phyloP scores from a whole-genome alignment of 2,113 vertebrate species.

The Sinosuthora webbiana region DNA sequence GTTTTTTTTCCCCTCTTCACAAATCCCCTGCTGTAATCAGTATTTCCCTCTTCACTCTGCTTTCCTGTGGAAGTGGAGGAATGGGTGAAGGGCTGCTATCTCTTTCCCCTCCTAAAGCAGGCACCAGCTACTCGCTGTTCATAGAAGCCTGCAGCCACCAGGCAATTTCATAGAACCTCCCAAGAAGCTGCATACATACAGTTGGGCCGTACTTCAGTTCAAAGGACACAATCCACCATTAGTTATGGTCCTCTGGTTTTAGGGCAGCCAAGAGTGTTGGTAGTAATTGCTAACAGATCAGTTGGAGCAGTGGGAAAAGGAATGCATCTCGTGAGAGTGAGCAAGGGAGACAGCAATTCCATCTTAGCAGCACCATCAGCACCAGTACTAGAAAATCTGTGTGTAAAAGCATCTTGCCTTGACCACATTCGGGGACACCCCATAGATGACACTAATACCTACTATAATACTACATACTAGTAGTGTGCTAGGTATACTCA shows the following conservation, averaged over 20 bases:
- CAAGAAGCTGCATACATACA: not conserved
- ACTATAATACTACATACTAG: too few relatives aligned
- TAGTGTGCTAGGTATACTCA: not conserved
- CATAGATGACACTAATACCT: not conserved
- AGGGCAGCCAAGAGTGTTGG: not conserved
- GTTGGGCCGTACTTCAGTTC: not conserved
- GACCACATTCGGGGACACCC: not conserved
- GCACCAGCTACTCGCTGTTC: not conserved
- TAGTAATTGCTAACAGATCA: not conserved
- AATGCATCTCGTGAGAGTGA: not conserved
- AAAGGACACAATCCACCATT: not conserved
- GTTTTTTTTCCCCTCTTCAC: not conserved
- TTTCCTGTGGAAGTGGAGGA: not conserved
- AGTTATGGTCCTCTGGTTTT: not conserved
- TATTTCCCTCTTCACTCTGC: not conserved
- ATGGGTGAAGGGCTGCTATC: not conserved
- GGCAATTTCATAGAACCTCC: not conserved
- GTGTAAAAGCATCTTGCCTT: not conserved
- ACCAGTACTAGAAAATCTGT: not conserved
- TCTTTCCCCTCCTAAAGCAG: not conserved
- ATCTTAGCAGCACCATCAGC: not conserved
- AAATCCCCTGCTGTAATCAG: not conserved
- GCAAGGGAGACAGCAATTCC: not conserved
- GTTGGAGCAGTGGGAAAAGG: not conserved
- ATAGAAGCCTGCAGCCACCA: not conserved